Evolutionary conservation across 2,797 vertebrate genomes (phyloP), one percentile per base, ranked within the genome.

Genomic region (Gymnoscopelus braueri): DNA sequence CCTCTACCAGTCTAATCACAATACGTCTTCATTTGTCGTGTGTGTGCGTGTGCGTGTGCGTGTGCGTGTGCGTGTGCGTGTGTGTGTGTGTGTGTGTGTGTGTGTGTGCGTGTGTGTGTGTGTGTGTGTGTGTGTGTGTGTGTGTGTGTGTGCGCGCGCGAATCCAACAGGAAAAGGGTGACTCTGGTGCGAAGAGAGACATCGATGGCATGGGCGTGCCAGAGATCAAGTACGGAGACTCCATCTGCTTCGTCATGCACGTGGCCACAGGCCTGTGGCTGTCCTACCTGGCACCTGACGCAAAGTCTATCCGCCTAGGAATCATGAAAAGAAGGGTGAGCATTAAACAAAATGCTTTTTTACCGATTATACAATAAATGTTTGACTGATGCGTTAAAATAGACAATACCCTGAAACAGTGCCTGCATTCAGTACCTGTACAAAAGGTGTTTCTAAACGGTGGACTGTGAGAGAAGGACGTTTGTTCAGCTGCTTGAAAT

Each of bases 201-300:
- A 96, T 97, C 4, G 98, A 99, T 48, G 98, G 98, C 75, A 99
- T 99, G 98, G 97, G 97, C 19, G 86, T 91, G 58, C 94, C 98
- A 15, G 98, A 99, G 92, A 96, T 99, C 82, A 99, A 99, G 82
- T 99, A 99, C 0, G 98, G 98, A 3, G 98, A 99, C 92, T 98
- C 98, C 0, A 50, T 97, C 79, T 99, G 98, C 87, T 98, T 98
- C 83, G 84, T 99, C 68, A 97, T 97, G 88, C 98, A 99, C 14
- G 78, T 97, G 78, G 93, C 94, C 60, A 95, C 96, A 1, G 95
- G 96, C 51, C 92, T 99, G 60, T 99, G 98, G 98, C 76, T 99
- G 81, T 99, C 97, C 55, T 99, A 99, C 90, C 95, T 94, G 92
- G 94, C 97, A 2, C 97, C 96, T 65, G 98, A 99, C 64, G 95